Conservation (phyloP, 2,888 invertebrate species). For the Brachylomia viminalis region DNA sequence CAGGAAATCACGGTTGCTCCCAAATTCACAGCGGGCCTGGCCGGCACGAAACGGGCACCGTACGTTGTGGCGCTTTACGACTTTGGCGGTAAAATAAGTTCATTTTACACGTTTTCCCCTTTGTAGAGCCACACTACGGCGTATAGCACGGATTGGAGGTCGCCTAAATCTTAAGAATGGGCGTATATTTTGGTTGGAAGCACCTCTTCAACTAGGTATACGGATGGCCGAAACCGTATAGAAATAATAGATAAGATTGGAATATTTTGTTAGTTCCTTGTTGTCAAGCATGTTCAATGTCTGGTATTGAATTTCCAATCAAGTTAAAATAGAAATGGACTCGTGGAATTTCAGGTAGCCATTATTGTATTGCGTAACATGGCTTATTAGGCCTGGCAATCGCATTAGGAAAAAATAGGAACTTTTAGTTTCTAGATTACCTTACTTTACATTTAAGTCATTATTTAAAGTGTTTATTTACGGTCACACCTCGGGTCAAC, state of each 20-base stretch:
- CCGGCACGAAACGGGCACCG: constrained; percentile 59
- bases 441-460: constrained; percentile 4
- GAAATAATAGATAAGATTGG: constrained; percentile 55
- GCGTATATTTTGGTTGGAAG: constrained; percentile 46
- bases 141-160: constrained; percentile 48
- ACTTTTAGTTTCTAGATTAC: not conserved
- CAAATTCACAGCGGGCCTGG: constrained; percentile 59
- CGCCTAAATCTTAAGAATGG: constrained; percentile 58
- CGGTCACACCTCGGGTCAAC: not conserved
- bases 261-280: constrained; percentile 48
- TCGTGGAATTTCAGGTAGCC: not conserved
- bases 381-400: constrained; percentile 7
- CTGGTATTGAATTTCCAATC: constrained; percentile 16
- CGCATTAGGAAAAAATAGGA: constrained; percentile 9
- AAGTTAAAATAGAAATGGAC: not conserved
- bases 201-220: constrained; percentile 23
- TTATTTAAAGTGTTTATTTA: constrained; percentile 34
- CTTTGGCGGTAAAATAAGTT: constrained; percentile 73
- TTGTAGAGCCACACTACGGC: constrained; percentile 63
- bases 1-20: constrained; percentile 68
- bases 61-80: constrained; percentile 74
- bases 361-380: constrained; percentile 3
- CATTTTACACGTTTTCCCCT: constrained; percentile 75
- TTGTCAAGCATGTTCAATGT: constrained; percentile 17
- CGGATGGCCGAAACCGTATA: constrained; percentile 19